These are phyloP conservation scores for Porites australiensis DNA, from an alignment of 64 coral and sea anemone genomes.

Conservation along the genomic window DNA sequence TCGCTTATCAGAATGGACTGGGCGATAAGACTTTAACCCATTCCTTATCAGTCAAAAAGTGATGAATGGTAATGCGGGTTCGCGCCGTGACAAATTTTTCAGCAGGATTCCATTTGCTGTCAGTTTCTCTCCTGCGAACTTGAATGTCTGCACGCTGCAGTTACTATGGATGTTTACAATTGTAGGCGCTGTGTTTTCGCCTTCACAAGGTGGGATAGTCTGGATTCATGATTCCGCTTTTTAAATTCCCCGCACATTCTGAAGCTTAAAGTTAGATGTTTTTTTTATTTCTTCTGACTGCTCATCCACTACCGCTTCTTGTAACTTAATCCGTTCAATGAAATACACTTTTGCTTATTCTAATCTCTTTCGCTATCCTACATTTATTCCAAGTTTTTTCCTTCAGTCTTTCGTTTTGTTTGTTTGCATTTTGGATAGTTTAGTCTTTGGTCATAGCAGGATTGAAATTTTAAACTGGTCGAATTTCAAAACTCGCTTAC, in stretches of 20 bases:
- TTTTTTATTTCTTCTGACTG: too few relatives aligned
- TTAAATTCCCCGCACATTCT: not conserved
- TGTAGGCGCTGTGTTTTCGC: not conserved
- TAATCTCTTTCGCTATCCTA: too few relatives aligned
- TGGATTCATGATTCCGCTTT: not conserved
- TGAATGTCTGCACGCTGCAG: not conserved
- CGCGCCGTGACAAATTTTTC: not conserved
- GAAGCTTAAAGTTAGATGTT: not conserved
- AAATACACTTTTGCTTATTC: too few relatives aligned
- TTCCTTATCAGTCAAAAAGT: not conserved
- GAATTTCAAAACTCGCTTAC: too few relatives aligned
- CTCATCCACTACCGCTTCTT: too few relatives aligned
- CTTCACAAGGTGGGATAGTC: not conserved
- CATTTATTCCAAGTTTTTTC: too few relatives aligned
- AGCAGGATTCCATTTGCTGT: not conserved
- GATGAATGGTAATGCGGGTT: conserved; percentile 7
- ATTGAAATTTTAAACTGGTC: too few relatives aligned
- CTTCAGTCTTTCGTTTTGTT: too few relatives aligned
- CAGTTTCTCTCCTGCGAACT: not conserved
- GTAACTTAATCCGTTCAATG: too few relatives aligned
- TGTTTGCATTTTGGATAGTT: too few relatives aligned
- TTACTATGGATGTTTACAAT: not conserved
- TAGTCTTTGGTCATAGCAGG: too few relatives aligned
- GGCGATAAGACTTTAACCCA: not conserved
- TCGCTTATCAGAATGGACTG: not conserved